Base-by-base conservation (phyloP, 2,888 invertebrate species). In the Pelosia muscerda region DNA sequence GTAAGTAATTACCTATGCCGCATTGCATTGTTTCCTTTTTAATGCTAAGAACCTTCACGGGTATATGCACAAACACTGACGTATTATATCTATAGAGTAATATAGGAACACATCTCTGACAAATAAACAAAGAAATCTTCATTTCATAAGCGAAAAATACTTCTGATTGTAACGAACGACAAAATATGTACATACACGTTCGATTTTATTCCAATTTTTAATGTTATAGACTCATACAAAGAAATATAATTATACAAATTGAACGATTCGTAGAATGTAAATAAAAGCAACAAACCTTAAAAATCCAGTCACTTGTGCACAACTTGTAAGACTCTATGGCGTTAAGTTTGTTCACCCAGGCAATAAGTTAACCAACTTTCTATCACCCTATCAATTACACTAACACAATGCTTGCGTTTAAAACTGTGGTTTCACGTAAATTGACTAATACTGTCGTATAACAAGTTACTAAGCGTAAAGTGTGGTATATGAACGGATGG, bases 201-300 rank as follows among this genome's bases (percentile, higher is more conserved):
- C 4, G 28, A 10, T 10, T 10, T 31, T 8, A 31, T 8, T n/a
- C n/a, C n/a, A n/a, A n/a, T n/a, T n/a, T n/a, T n/a, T n/a, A n/a
- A n/a, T n/a, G n/a, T n/a, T n/a, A n/a, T n/a, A n/a, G n/a, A n/a
- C n/a, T n/a, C n/a, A n/a, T n/a, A n/a, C n/a, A n/a, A n/a, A n/a
- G n/a, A n/a, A n/a, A n/a, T n/a, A n/a, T n/a, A n/a, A n/a, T n/a
- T n/a, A 49, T 49, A n/a, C 0, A 19, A 34, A 54, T 23, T 38
- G 19, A 31, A 6, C n/a, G 11, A 64, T 58, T 53, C n/a, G 23
- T 65, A 38, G n/a, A 57, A 62, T n/a, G 38, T 56, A 67, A 62
- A 64, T 23, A 23, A 28, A 61, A 66, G 42, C 22, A 68, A 88
- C 90, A 86, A 87, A 91, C 90, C 93, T 93, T 84, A 91, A 90